phyloP scores from a whole-genome alignment of 2,797 vertebrate genomes.

The Melanogrammus aeglefinus region DNA sequence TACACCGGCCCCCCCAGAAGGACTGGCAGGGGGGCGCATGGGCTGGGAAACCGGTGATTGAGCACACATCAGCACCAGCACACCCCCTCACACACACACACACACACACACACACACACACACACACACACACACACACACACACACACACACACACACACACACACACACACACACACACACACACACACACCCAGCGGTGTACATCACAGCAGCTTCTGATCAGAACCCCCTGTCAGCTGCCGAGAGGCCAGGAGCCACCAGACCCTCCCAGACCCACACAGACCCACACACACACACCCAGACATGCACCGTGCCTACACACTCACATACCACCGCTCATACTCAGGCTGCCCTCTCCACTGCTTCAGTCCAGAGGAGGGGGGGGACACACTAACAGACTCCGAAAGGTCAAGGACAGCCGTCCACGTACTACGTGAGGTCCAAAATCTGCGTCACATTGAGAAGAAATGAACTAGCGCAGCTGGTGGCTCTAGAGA shows the following conservation, averaged over 20 bases:
- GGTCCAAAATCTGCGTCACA: slow-evolving; percentile 28
- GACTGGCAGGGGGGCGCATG: background rate
- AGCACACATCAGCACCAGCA: too few species aligned
- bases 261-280: background rate
- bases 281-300: slow-evolving; percentile 13
- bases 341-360: background rate
- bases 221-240: slow-evolving; percentile 59
- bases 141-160: too few species aligned
- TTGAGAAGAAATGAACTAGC: slow-evolving; percentile 24
- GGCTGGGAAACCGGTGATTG: background rate
- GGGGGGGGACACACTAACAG: slow-evolving; percentile 56
- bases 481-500: too few species aligned
- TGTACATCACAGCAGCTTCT: slow-evolving; percentile 51
- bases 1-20: background rate
- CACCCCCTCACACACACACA: background rate
- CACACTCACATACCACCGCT: background rate
- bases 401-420: slow-evolving; percentile 71
- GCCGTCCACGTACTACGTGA: slow-evolving; percentile 45
- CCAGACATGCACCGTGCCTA: slow-evolving; percentile 27
- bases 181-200: background rate
- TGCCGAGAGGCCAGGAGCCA: background rate
- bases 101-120: background rate
- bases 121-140: too few species aligned
- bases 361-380: background rate
- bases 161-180: too few species aligned